Percentiles rank a stretch among this genome's conserved stretches.
These are phyloP conservation scores for Aurelia aurita DNA, from an alignment of 30 jellyfish, hydroid and myxozoan genomes.

Conservation along the genomic window DNA sequence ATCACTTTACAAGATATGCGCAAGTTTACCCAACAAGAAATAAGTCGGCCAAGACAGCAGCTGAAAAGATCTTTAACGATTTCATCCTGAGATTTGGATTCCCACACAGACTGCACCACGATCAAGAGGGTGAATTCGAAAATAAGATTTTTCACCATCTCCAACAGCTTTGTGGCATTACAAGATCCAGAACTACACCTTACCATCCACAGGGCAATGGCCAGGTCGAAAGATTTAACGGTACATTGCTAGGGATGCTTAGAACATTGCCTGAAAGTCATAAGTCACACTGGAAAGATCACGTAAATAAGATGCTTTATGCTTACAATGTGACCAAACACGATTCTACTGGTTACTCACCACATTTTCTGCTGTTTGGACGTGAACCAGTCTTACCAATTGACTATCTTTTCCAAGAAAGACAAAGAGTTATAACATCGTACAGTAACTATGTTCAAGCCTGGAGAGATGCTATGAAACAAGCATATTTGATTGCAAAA, in stretches of 20 bases:
- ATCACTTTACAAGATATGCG: too few relatives aligned
- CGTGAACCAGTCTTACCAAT: conserved; percentile 22
- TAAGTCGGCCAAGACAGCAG: conserved; percentile 57
- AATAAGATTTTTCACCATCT: conserved; percentile 33
- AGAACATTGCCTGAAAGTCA: conserved; percentile 34
- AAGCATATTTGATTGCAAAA: conserved; percentile 22
- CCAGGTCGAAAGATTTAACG: conserved; percentile 22
- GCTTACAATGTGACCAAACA: conserved; percentile 41
- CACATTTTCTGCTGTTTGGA: conserved; percentile 47
- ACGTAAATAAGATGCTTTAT: conserved; percentile 24
- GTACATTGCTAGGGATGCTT: conserved; percentile 36
- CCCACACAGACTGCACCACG: conserved; percentile 52
- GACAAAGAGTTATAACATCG: not conserved
- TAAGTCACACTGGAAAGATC: conserved; percentile 32
- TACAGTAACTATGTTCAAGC: conserved; percentile 3
- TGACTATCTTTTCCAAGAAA: conserved; percentile 10
- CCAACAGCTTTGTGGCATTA: conserved; percentile 20
- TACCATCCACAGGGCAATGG: conserved; percentile 62
- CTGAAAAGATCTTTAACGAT: conserved; percentile 24
- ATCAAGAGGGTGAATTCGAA: conserved; percentile 47
- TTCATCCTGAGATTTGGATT: conserved; percentile 41
- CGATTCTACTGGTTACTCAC: conserved; percentile 50
- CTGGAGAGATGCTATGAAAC: conserved; percentile 27
- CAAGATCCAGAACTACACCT: conserved; percentile 37
- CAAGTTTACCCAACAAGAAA: conserved; percentile 55